Evolutionary conservation across 2,888 invertebrate genomes (phyloP).

Genomic region (Ormyrus pomaceus): DNA sequence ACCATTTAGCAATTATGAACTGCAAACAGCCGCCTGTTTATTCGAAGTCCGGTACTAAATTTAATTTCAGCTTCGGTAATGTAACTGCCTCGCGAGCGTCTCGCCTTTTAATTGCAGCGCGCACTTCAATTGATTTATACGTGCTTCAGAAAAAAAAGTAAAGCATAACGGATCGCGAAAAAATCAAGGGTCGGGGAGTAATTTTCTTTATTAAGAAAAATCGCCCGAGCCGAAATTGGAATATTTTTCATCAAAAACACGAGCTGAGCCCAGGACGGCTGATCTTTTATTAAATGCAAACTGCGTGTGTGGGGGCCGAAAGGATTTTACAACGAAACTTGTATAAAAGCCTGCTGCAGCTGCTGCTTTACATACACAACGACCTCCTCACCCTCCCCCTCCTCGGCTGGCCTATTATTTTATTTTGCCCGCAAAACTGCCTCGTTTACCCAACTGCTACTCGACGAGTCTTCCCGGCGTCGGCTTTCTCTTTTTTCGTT

Average conservation of each 20-base stretch:
- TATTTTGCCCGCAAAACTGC: slow-evolving; percentile 60
- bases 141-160: too few relatives aligned
- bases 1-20: too few relatives aligned
- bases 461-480: slow-evolving; percentile 30
- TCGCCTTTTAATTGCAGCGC: too few relatives aligned
- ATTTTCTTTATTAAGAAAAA: too few relatives aligned
- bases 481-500: not conserved
- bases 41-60: too few relatives aligned
- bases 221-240: too few relatives aligned
- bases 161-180: too few relatives aligned
- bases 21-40: too few relatives aligned
- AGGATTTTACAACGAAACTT: slow-evolving; percentile 43
- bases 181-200: too few relatives aligned
- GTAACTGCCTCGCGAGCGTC: too few relatives aligned
- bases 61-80: too few relatives aligned
- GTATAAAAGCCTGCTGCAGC: slow-evolving; percentile 9
- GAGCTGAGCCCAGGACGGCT: not conserved
- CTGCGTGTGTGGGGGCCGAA: slow-evolving; percentile 1
- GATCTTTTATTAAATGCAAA: slow-evolving; percentile 36
- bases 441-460: slow-evolving; percentile 58
- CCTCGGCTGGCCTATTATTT: slow-evolving; percentile 56
- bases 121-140: too few relatives aligned
- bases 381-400: not conserved
- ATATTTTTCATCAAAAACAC: slow-evolving; percentile 3
- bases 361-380: slow-evolving; percentile 57